phyloP scores from a whole-genome alignment of 1,140 invertebrate species.

The Mya arenaria region DNA sequence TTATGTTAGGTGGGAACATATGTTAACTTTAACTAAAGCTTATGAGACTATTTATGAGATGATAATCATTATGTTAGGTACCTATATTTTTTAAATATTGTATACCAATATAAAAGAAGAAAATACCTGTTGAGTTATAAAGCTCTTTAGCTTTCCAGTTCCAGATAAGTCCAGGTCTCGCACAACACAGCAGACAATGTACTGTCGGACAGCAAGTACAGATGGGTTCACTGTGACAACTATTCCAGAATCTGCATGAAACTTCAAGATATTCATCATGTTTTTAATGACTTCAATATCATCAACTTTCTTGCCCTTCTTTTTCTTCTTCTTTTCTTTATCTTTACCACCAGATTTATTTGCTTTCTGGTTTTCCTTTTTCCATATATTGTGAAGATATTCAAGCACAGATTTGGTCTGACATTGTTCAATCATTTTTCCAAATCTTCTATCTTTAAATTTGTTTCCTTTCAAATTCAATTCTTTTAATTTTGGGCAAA shows the following conservation, averaged over 20 bases:
- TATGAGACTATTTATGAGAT: too few relatives aligned
- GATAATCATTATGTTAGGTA: too few relatives aligned
- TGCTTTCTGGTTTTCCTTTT: slow-evolving; percentile 82
- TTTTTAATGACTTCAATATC: slow-evolving; percentile 71
- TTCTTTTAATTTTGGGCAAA: slow-evolving; percentile 87
- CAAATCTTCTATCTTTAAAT: slow-evolving; percentile 87
- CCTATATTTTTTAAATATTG: too few relatives aligned
- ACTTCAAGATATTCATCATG: slow-evolving; percentile 83
- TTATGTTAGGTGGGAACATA: too few relatives aligned
- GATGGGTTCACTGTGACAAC: slow-evolving; percentile 83
- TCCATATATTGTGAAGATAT: slow-evolving; percentile 70
- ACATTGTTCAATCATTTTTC: slow-evolving; percentile 84
- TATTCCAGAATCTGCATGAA: slow-evolving; percentile 79
- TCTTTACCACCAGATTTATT: slow-evolving; percentile 67
- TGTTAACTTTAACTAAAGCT: too few relatives aligned
- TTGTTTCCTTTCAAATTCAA: slow-evolving; percentile 87
- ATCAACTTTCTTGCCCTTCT: slow-evolving; percentile 60
- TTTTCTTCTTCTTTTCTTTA: slow-evolving; percentile 71
- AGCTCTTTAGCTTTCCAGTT: slow-evolving; percentile 86
- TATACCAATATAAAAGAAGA: not conserved
- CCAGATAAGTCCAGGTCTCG: slow-evolving; percentile 85
- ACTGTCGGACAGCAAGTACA: slow-evolving; percentile 85
- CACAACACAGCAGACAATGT: slow-evolving; percentile 89
- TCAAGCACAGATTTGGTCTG: slow-evolving; percentile 76
- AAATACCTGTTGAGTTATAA: slow-evolving; percentile 88